Evolutionary conservation across 2,797 vertebrate species (phyloP).

Genomic region (Florisuga fusca): DNA sequence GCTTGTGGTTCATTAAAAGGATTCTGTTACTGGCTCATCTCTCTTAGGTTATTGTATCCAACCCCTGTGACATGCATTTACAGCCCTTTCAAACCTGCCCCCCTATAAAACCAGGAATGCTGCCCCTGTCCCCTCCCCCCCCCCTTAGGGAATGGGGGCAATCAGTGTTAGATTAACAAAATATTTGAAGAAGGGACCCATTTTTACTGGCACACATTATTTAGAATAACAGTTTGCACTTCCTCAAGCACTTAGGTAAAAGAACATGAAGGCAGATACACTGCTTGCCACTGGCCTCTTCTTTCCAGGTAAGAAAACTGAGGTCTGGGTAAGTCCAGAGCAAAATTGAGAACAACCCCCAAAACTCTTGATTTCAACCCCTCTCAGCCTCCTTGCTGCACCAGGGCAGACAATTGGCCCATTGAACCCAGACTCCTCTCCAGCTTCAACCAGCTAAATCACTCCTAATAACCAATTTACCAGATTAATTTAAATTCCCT

Average conservation of each 20-base stretch:
- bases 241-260: slow-evolving; percentile 32
- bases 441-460: not conserved
- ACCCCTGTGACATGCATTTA: not conserved
- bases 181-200: slow-evolving; percentile 55
- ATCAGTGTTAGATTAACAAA: slow-evolving; percentile 44
- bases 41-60: slow-evolving; percentile 25
- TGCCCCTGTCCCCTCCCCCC: slow-evolving; percentile 14
- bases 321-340: not conserved
- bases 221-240: slow-evolving; percentile 29
- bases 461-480: not conserved
- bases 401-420: not conserved
- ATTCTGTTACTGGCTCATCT: slow-evolving; percentile 56
- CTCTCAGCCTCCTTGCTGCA: not conserved
- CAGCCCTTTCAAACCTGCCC: slow-evolving; percentile 43
- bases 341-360: not conserved
- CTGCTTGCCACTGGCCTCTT: not conserved
- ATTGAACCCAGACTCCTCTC: not conserved
- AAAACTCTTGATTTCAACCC: not conserved
- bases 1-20: slow-evolving; percentile 62
- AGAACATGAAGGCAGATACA: accelerated
- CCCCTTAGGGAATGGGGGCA: slow-evolving; percentile 15
- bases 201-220: slow-evolving; percentile 36
- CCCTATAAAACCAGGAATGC: slow-evolving; percentile 62
- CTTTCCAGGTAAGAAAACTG: not conserved
- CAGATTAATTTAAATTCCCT: not conserved